Evolutionary conservation across 2,113 vertebrate genomes (phyloP).

Genomic region (Macroglossus sobrinus): DNA sequence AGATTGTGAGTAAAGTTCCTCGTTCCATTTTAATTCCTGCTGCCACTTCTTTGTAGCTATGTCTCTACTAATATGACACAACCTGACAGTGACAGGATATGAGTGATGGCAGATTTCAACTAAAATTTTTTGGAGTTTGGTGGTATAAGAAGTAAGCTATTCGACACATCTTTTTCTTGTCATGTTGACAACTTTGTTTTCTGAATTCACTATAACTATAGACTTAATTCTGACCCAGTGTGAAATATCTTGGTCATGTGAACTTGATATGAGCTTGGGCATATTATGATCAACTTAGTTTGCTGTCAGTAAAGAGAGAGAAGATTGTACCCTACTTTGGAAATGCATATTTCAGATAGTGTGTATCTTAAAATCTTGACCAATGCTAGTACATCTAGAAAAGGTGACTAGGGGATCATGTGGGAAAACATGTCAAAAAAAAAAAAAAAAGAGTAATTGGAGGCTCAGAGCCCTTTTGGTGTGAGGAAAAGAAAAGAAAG

Average conservation of each 20-base stretch:
- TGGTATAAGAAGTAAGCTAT: not conserved
- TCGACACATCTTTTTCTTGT: not conserved
- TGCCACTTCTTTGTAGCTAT: not conserved
- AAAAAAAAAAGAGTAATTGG: not conserved
- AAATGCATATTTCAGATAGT: not conserved
- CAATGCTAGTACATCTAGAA: not conserved
- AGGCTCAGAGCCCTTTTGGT: not conserved
- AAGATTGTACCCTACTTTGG: not conserved
- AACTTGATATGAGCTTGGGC: not conserved
- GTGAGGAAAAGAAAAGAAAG: not conserved
- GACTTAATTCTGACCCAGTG: not conserved
- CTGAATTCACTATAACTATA: not conserved
- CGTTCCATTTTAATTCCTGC: not conserved
- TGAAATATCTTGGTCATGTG: not conserved
- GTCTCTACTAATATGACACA: not conserved
- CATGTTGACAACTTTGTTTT: not conserved
- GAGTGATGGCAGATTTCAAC: not conserved
- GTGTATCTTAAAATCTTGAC: not conserved
- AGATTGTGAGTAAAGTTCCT: not conserved
- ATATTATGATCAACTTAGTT: not conserved
- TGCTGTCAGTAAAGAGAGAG: not conserved
- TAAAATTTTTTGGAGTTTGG: not conserved
- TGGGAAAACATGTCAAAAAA: not conserved
- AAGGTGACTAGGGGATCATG: not conserved
- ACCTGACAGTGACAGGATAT: not conserved